Base-by-base conservation (phyloP, 2,797 vertebrate species). In the Danio choprae region DNA sequence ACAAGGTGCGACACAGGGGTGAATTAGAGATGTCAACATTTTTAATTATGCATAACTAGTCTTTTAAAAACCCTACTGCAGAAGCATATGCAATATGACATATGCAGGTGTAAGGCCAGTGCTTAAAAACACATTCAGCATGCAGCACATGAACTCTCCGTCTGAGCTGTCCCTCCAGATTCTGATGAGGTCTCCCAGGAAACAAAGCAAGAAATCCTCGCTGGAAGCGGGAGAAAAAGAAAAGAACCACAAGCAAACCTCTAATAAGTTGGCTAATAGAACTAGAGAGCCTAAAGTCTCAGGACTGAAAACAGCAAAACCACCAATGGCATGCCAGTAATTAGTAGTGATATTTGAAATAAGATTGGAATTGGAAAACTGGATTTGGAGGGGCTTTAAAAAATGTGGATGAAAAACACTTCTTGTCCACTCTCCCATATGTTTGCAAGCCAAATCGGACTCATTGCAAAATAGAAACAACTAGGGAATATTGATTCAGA, bases 121-220 rank as follows among this genome's bases (percentile, higher is more conserved):
- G 29, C 43, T 38, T 51, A 41, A 63, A 77, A 64, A 73, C 60
- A 56, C 22, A 46, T 64, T 73, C 22, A 73, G 69, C 41, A 80
- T 46, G 60, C 78, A 55, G 40, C 60, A 65, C 78, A 73, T 72
- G 78, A 73, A 64, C 62, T 56, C 59, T 46, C 51, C 6, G 60
- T 40, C 36, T 46, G 59, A 51, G 11, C 22, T 64, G 59, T 43
- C 59, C 48, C n/a, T 80, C 59, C 59, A 65, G 59, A 80, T 80
- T 80, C 78, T 65, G 59, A 64, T 55, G 60, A 80, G 69, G 78
- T 73, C 69, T 73, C 69, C 59, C 60, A 73, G 50, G 69, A 80
- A 65, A 80, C 60, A 73, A 80, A 73, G 40, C 22, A 56, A 80
- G 50, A 80, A 80, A 80, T 80, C 59, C 50, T 80, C 50, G 56